Evolutionary conservation across 2,113 vertebrate genomes (phyloP).

Genomic region (Conger conger): DNA sequence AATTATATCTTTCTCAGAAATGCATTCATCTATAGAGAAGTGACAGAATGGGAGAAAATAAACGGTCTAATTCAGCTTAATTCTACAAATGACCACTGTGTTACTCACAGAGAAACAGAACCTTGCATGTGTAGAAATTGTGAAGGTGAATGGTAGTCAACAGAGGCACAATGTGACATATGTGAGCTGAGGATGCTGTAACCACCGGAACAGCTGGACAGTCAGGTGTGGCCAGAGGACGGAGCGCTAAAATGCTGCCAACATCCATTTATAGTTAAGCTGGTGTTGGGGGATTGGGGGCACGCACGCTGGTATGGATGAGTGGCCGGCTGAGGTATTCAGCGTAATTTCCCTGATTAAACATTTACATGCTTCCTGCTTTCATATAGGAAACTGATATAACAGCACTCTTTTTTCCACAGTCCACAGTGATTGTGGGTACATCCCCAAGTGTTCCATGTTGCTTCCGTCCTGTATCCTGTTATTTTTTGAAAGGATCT

Average conservation of each 20-base stretch:
- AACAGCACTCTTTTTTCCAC: not conserved
- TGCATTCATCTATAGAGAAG: not conserved
- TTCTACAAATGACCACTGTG: no score
- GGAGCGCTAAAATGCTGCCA: conserved; percentile 43
- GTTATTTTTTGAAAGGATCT: not conserved
- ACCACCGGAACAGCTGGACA: conserved; percentile 54
- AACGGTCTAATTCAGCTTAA: no score
- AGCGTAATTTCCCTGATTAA: not conserved
- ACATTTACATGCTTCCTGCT: not conserved
- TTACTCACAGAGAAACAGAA: no score
- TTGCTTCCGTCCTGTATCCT: not conserved
- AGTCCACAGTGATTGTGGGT: not conserved
- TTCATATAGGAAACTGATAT: not conserved
- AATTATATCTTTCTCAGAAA: not conserved
- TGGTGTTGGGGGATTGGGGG: conserved; percentile 9
- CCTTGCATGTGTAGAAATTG: not conserved
- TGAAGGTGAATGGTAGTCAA: not conserved
- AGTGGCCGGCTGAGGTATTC: no score
- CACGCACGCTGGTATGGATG: not conserved
- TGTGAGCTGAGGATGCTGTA: conserved; percentile 49
- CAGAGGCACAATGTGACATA: conserved; percentile 31
- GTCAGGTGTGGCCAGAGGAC: conserved; percentile 42
- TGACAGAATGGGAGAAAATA: not conserved
- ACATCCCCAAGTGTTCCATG: not conserved
- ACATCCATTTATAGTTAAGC: conserved; percentile 39